Base-by-base conservation (phyloP, 2,888 invertebrate genomes). In the Diabrotica balteata region DNA sequence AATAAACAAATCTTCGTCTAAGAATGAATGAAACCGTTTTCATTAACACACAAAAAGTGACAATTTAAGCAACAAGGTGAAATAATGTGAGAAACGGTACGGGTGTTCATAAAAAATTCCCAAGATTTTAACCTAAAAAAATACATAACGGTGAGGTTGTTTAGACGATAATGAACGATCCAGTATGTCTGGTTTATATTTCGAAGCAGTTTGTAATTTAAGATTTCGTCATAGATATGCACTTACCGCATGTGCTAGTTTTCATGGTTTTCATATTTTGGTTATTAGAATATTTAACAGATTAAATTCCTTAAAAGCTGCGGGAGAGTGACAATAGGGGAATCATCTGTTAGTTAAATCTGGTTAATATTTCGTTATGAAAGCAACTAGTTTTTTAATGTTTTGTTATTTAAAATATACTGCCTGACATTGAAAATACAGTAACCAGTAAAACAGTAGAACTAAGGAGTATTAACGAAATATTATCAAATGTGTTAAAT, bases 161-260 rank as follows among this genome's bases (percentile, higher is more conserved):
- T 66, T 66, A 66, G 49, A 55, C 43, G 47, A 32, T 66, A 54
- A 59, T 53, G 60, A 54, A 54, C 42, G 53, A 66, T 57, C 43
- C 22, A 59, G 54, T 49, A n/a, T 22, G 55, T 66, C 66, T 66
- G 59, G 59, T 57, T 55, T 66, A 43, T 60, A 50, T 66, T 60
- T 59, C 66, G 50, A 43, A 63, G 17, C 63, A 49, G 17, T 49
- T 46, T 54, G 22, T 46, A 17, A 46, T 45, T 47, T 9, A 32
- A 49, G 47, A 43, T 54, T 54, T 63, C 54, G 42, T 47, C 42
- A 11, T 42, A 47, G 45, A 47, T 42, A 47, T n/a, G 9, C 7
- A 42, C 9, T 51, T 42, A 53, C 32, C 51, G 43, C 55, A 46
- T 32, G 50, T 54, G 55, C 54, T 7, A 43, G 44, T 54, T 54